Conservation (phyloP, 2,797 vertebrate species). For the Hephaestus fuliginosus region DNA sequence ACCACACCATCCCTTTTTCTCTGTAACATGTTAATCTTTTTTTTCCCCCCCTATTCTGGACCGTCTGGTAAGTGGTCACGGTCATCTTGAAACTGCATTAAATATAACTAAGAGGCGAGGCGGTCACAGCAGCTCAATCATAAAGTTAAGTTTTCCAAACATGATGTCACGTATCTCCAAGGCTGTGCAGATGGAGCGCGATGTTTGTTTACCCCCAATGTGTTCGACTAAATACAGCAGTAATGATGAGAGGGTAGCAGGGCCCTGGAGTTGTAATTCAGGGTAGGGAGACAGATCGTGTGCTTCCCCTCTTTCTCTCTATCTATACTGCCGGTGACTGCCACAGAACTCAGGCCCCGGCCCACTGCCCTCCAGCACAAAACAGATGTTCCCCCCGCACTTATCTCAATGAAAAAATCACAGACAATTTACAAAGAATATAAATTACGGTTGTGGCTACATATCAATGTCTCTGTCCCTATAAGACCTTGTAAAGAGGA, state of each 20-base stretch:
- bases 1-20: slow-evolving; percentile 15
- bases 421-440: slow-evolving; percentile 88
- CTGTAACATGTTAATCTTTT: slow-evolving; percentile 9
- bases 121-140: slow-evolving; percentile 39
- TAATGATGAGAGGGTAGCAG: slow-evolving; percentile 70
- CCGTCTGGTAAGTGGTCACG: slow-evolving; percentile 3
- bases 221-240: slow-evolving; percentile 72
- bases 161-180: slow-evolving; percentile 57
- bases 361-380: slow-evolving; percentile 79
- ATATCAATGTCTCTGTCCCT: slow-evolving; percentile 78
- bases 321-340: slow-evolving; percentile 77
- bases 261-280: slow-evolving; percentile 75
- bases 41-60: background rate
- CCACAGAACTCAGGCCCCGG: slow-evolving; percentile 73
- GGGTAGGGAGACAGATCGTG: slow-evolving; percentile 70
- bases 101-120: slow-evolving; percentile 23
- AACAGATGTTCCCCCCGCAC: slow-evolving; percentile 85
- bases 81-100: slow-evolving; percentile 23
- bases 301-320: slow-evolving; percentile 69
- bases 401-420: slow-evolving; percentile 86
- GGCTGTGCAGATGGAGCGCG: slow-evolving; percentile 72
- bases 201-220: slow-evolving; percentile 71
- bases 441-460: slow-evolving; percentile 82
- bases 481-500: slow-evolving; percentile 80
- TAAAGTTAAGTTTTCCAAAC: slow-evolving; percentile 64